Evolutionary conservation across 2,113 vertebrate genomes (phyloP), one percentile per base, ranked within the genome.

Genomic region (Tapirus terrestris): DNA sequence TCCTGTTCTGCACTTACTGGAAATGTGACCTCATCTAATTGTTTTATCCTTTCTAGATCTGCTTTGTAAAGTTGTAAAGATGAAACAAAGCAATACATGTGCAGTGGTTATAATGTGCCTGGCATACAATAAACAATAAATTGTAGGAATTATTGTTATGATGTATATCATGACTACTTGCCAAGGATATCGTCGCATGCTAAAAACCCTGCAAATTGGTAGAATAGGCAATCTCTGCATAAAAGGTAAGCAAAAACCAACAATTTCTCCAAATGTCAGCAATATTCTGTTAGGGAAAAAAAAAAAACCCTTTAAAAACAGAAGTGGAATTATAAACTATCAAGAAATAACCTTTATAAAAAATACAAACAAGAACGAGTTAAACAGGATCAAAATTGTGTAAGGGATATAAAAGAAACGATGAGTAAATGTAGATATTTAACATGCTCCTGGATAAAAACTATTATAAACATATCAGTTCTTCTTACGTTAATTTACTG

Each of bases 341-440:
- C 23, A 36, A 88, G 36, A 92, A 89, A 48, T 67, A 33, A 75
- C 25, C 56, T 68, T 82, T 61, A 68, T 2, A 92, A 68, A 27
- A 81, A 81, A 73, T 39, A 39, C 21, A 95, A 53, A 39, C 63
- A 72, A 61, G 39, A 70, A 43, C 29, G 16, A 43, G 27, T 36
- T 73, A 25, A 76, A 73, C 92, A 87, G 65, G 12, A 87, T 39
- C 45, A 89, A 95, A 95, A 93, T 29, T 73, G 27, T 48, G 8
- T 43, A 70, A 81, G 17, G 65, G 45, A 81, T 48, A 68, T 25
- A 81, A 90, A 93, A 86, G 51, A 81, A 61, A 67, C 27, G 60
- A 87, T 75, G 60, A 93, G 20, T 93, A 85, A 85, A 70, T 61
- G 33, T 31, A 82, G 31, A 70, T 53, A 91, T 56, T 65, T 93